Evolutionary conservation across 2,113 vertebrate species (phyloP).

Genomic region (Erinaceus europaeus): DNA sequence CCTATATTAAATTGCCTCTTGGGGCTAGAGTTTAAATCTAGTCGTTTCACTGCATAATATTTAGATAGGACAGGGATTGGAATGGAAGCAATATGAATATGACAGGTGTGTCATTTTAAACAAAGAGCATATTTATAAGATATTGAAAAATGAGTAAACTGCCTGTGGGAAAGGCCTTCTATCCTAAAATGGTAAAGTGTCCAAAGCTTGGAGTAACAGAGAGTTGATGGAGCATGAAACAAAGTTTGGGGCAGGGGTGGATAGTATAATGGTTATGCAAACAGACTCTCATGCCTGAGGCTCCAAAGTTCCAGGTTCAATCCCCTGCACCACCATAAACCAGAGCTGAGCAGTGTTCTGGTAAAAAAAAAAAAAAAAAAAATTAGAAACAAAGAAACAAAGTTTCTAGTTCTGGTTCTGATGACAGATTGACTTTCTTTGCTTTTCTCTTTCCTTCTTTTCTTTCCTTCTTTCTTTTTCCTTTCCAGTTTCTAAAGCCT

Average conservation of each 20-base stretch:
- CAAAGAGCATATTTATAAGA: slow-evolving; percentile 33
- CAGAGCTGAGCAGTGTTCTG: too few species aligned
- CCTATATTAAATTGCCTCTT: slow-evolving; percentile 48
- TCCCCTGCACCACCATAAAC: too few species aligned
- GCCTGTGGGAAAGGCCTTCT: not conserved
- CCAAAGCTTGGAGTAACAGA: not conserved
- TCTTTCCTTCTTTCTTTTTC: not conserved
- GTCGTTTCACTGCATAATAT: slow-evolving; percentile 29
- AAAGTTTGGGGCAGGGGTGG: too few species aligned
- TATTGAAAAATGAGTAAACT: not conserved
- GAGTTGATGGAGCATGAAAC: not conserved
- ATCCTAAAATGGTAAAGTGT: not conserved
- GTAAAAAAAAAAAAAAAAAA: too few species aligned
- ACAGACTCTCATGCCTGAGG: too few species aligned
- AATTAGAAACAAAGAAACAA: too few species aligned
- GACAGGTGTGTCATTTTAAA: not conserved
- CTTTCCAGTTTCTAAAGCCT: not conserved
- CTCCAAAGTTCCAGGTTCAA: too few species aligned
- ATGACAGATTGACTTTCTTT: not conserved
- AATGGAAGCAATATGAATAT: not conserved
- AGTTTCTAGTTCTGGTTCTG: not conserved
- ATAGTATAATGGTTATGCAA: too few species aligned
- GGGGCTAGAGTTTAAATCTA: slow-evolving; percentile 16
- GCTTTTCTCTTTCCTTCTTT: not conserved
- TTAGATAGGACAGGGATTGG: not conserved